Percentiles rank a stretch among this genome's conserved stretches.
phyloP scores from a whole-genome alignment of 2,797 vertebrate genomes.

The Arrhamphus sclerolepis region DNA sequence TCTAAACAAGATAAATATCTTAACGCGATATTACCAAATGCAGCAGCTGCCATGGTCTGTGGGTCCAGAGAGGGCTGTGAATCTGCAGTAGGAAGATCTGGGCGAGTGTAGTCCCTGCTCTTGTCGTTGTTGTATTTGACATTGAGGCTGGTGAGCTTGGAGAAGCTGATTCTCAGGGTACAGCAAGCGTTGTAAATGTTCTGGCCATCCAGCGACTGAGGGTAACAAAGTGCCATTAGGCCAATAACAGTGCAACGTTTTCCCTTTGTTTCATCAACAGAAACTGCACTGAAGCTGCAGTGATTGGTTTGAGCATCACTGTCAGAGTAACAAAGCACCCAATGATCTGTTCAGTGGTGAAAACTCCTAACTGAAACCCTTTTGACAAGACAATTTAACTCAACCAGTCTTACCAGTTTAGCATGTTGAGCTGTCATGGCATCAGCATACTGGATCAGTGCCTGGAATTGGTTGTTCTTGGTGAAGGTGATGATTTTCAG shows the following conservation, averaged over 20 bases:
- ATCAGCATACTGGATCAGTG: constrained; percentile 94
- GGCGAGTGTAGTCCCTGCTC: constrained; percentile 95
- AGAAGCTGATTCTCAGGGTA: constrained; percentile 96
- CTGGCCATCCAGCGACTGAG: constrained; percentile 96
- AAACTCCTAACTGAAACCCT: not conserved
- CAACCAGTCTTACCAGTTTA: constrained; percentile 86
- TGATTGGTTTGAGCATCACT: too few relatives aligned
- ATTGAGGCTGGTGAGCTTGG: constrained; percentile 97
- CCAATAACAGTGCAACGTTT: not conserved
- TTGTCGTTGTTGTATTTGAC: constrained; percentile 99
- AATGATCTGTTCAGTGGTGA: not conserved
- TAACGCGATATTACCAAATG: constrained; percentile 82
- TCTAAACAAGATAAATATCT: not conserved
- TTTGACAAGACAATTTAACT: not conserved
- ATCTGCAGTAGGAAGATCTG: constrained; percentile 94
- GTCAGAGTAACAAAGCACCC: not conserved
- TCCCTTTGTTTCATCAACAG: not conserved
- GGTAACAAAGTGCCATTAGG: not conserved
- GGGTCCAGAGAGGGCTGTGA: constrained; percentile 89
- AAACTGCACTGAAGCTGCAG: not conserved
- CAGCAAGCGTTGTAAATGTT: constrained; percentile 99
- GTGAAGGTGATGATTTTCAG: constrained; percentile 98
- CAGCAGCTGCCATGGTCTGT: constrained; percentile 91
- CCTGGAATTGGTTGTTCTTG: constrained; percentile 99
- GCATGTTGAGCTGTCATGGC: constrained; percentile 92